phyloP scores from a whole-genome alignment of 1,140 invertebrate genomes.

The Ceratina calcarata region DNA sequence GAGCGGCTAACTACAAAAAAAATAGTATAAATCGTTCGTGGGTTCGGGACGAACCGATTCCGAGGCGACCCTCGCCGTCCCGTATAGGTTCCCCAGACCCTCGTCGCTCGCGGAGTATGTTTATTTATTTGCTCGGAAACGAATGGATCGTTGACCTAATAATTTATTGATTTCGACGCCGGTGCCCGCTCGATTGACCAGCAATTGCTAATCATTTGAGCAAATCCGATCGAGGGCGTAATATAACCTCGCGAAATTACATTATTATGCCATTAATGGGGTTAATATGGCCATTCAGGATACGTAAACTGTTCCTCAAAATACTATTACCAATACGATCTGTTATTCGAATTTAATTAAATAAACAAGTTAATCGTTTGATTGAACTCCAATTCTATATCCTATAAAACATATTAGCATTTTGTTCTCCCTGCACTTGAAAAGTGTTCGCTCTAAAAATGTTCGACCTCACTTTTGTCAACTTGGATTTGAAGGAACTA shows the following conservation, averaged over 20 bases:
- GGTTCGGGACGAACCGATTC: no score
- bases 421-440: no score
- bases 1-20: slow-evolving; percentile 6
- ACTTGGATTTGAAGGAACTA: no score
- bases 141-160: slow-evolving; percentile 20
- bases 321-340: no score
- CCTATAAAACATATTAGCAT: no score
- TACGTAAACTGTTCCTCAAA: not conserved
- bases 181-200: slow-evolving; percentile 7
- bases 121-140: not conserved
- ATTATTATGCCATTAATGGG: not conserved
- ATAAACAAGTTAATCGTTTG: no score
- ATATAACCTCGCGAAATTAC: not conserved
- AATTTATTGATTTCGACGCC: slow-evolving; percentile 4
- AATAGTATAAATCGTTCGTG: not conserved
- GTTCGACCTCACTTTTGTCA: no score
- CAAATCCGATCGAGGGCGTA: slow-evolving; percentile 12
- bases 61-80: no score
- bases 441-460: no score
- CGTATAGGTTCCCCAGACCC: not conserved
- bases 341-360: no score
- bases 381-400: no score
- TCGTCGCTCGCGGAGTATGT: not conserved
- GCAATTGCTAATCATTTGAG: slow-evolving; percentile 14
- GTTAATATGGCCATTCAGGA: not conserved